Evolutionary conservation across 2,888 invertebrate species (phyloP).

Genomic region (Thera obeliscata): DNA sequence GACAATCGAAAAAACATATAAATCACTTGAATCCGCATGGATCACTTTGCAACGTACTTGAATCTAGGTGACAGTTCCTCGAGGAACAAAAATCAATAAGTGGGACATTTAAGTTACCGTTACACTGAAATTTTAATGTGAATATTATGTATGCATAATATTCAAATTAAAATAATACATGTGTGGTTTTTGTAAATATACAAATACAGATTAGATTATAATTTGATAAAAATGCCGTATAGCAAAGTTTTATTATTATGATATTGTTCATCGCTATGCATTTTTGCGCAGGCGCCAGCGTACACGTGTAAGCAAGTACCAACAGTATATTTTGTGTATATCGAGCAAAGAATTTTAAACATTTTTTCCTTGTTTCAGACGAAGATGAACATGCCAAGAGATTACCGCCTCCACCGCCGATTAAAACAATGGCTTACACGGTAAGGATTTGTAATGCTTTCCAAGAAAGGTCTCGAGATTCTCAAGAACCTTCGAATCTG

Average conservation of each 20-base stretch:
- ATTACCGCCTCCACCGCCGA: slow-evolving; percentile 86
- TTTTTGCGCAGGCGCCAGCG: slow-evolving; percentile 6
- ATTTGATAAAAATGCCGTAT: neutral
- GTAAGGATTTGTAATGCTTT: slow-evolving; percentile 73
- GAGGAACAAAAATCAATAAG: neutral
- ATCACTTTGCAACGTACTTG: neutral
- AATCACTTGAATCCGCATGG: neutral
- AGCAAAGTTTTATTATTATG: slow-evolving; percentile 5
- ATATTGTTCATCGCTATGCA: neutral
- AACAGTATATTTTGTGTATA: neutral
- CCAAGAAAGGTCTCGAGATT: slow-evolving; percentile 27
- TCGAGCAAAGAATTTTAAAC: neutral
- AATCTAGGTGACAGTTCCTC: too few relatives aligned
- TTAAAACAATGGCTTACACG: slow-evolving; percentile 91
- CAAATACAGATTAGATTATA: neutral
- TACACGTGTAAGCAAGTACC: neutral
- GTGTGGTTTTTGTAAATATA: too few relatives aligned
- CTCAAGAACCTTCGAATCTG: slow-evolving; percentile 24
- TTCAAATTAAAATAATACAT: too few relatives aligned
- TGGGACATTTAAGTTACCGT: neutral
- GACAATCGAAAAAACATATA: too few relatives aligned
- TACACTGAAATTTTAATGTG: neutral
- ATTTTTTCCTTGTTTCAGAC: slow-evolving; percentile 74
- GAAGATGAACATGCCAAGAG: slow-evolving; percentile 87
- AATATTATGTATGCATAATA: too few relatives aligned